Evolutionary conservation across 1,140 invertebrate genomes (phyloP), one percentile per base, ranked within the genome.

Genomic region (Eueides isabella): DNA sequence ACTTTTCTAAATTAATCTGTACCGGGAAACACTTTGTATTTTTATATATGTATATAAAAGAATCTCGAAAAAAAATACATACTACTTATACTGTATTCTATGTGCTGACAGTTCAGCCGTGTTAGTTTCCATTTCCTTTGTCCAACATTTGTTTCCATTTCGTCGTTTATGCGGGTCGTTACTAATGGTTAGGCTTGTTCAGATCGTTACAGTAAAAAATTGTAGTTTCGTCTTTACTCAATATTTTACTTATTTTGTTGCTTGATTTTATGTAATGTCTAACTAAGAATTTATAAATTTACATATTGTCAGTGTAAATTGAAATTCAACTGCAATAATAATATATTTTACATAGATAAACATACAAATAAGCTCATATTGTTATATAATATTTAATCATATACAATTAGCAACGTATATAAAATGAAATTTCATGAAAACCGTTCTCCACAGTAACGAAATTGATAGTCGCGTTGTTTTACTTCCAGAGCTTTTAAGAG

Each of bases 51-150:
- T 35, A 12, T 38, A 38, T 14, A 38, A 38, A 16, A 14, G 33
- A 4, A 14, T 26, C 16, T 3, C 11, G 23, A 23, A 55, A 55
- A 23, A 23, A 26, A n/a, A 23, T 11, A 55, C 7, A 55, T 55
- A 12, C 44, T 11, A 55, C 1, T 2, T 11, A 11, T 38, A 38
- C 1, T 1, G 7, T 55, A 55, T 55, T 55, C 19, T 55, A 55
- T 19, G 44, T n/a, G 19, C 16, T 23, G 44, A 62, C 14, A 70
- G 23, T 62, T 63, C 30, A 55, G 61, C 31, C 44, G 30, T 61
- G 67, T 69, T 69, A 69, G 67, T 70, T 63, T 16, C 16, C 23
- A 70, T 70, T 70, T 62, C 68, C 68, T 70, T 70, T 70, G 31
- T 62, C 33, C 68, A 38, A 62, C 61, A 61, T 70, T 70, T 62